Evolutionary conservation across 64 coral and sea anemone species (phyloP), one percentile per base, ranked within the genome.

Genomic region (Dendrophyllia cribrosa): DNA sequence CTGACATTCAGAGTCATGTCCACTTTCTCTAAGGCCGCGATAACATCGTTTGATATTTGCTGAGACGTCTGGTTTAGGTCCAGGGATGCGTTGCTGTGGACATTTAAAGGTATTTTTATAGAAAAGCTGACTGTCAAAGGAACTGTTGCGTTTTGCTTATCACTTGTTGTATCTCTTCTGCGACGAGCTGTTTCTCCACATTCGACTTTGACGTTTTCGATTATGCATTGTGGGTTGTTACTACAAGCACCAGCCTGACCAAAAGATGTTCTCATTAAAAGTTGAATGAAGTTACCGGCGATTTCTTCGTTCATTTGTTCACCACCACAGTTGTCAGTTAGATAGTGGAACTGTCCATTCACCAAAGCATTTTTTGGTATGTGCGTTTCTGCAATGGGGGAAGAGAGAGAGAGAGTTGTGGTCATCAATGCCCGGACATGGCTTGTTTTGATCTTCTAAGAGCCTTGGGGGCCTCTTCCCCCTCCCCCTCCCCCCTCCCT

Each of bases 101-200:
- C 48, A 21, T 55, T 4, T 26, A 80, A 25, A 5, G 77, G 56
- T 43, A 80, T 25, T 80, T 80, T 17, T 17, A 80, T 5, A 5
- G 26, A 52, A 24, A 80, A 80, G 24, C 11, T 62, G 24, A 80
- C 77, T 61, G 77, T 80, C 24, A 80, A 24, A 61, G 77, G 77
- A 80, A 80, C 25, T 59, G 13, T 48, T 50, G 72, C 46, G 15
- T 7, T 56, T 9, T 56, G 7, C 53, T 56, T 7, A 12, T 56
- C 12, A 56, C 53, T 56, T 9, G 55, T 61, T 43, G 55, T 80
- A n/a, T 80, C 77, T 59, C 75, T 80, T 80, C 25, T 80, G 6
- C 58, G 58, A 0, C 79, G 43, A 48, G 59, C 49, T 11, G 63
- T 34, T 66, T 43, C 17, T 65, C 79, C 79, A 66, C 79, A 83